Percentiles rank a stretch among this genome's conserved stretches.
Evolutionary conservation across 30 jellyfish, hydroid and myxozoan species (phyloP).

Genomic region (Haliclystus octoradiatus): DNA sequence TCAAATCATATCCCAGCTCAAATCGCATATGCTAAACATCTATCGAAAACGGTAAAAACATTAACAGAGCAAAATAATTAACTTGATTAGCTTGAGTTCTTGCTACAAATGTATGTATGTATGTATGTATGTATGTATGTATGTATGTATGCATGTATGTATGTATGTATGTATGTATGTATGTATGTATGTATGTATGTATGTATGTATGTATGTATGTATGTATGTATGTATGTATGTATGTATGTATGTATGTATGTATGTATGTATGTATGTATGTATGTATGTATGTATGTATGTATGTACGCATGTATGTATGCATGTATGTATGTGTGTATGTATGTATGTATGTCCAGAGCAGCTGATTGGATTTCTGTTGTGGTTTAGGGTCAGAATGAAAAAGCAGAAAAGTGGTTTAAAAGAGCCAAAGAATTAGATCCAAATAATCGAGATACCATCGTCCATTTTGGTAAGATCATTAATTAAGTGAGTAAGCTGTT

Average conservation of each 20-base stretch:
- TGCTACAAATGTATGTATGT: too few species aligned
- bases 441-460: slow-evolving; percentile 18
- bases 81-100: background rate
- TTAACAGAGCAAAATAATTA: slow-evolving; percentile 33
- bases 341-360: background rate
- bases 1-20: slow-evolving; percentile 63
- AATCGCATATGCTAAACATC: slow-evolving; percentile 58
- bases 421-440: slow-evolving; percentile 51
- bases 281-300: slow-evolving; percentile 1
- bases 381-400: background rate
- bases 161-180: slow-evolving; percentile 10
- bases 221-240: slow-evolving; percentile 10
- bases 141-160: slow-evolving; percentile 9
- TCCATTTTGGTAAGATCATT: slow-evolving; percentile 30
- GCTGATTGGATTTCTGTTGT: too few species aligned
- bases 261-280: slow-evolving; percentile 10
- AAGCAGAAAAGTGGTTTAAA: slow-evolving; percentile 14
- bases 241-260: slow-evolving; percentile 10
- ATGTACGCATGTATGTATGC: background rate
- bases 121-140: slow-evolving; percentile 2
- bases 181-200: slow-evolving; percentile 10
- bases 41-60: slow-evolving; percentile 31
- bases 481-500: background rate
- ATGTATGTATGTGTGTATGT: background rate
- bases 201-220: slow-evolving; percentile 10